phyloP scores from a whole-genome alignment of 1,140 invertebrate genomes.

The Aethina tumida region DNA sequence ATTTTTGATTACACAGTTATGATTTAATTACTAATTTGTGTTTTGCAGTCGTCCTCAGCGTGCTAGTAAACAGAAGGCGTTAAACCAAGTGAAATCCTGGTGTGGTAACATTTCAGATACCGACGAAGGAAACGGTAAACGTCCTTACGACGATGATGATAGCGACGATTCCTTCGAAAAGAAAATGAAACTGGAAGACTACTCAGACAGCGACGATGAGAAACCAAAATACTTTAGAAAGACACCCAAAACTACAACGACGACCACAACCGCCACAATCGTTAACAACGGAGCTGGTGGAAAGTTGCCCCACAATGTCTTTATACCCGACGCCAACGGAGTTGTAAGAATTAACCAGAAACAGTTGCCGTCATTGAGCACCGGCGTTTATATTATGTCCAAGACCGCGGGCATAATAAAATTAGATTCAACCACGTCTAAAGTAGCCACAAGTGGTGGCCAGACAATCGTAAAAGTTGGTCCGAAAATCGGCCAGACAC shows the following conservation, averaged over 20 bases:
- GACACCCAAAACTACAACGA: neutral
- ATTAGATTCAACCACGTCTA: conserved; percentile 35
- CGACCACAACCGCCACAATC: conserved; percentile 2
- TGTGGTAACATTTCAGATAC: conserved; percentile 57
- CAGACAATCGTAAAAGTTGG: conserved; percentile 33
- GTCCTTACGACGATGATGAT: conserved; percentile 35
- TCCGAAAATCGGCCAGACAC: conserved; percentile 33
- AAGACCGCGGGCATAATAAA: conserved; percentile 49
- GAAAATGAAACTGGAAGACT: conserved; percentile 38
- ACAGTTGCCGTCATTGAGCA: conserved; percentile 56
- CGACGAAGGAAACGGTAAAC: conserved; percentile 32
- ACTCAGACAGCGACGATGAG: conserved; percentile 32
- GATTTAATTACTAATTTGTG: conserved; percentile 7
- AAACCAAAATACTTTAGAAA: conserved; percentile 13
- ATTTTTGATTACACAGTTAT: conserved; percentile 1
- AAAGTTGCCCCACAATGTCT: conserved; percentile 26
- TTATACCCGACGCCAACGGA: conserved; percentile 52
- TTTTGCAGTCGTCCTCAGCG: conserved; percentile 53
- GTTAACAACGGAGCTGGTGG: conserved; percentile 14
- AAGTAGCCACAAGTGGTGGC: conserved; percentile 27
- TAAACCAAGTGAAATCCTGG: conserved; percentile 78
- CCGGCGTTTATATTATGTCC: conserved; percentile 63
- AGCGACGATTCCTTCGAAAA: conserved; percentile 40
- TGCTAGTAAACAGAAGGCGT: conserved; percentile 67
- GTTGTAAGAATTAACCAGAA: conserved; percentile 64